These are phyloP conservation scores for Sterrhoptilus dennistouni DNA, from an alignment of 2,113 vertebrate species.

Conservation along the genomic window DNA sequence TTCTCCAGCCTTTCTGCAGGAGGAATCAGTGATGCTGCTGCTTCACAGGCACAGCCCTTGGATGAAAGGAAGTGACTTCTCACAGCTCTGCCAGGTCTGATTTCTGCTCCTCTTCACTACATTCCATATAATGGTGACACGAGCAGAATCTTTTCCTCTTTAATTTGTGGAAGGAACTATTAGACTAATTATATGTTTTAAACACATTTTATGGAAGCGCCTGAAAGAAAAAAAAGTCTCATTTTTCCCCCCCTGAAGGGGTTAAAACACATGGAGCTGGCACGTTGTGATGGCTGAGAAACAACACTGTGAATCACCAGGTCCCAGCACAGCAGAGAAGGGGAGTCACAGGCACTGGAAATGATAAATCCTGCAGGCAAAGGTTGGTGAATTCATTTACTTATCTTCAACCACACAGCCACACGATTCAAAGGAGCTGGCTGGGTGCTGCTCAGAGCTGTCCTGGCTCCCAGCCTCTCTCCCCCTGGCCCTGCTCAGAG, in stretches of 20 bases:
- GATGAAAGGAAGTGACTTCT: neutral
- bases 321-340: neutral
- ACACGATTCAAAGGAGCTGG: neutral
- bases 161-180: neutral
- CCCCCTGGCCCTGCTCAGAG: neutral
- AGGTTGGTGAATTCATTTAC: constrained; percentile 37
- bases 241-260: neutral
- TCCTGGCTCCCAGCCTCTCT: neutral
- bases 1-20: neutral
- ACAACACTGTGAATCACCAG: neutral
- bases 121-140: neutral
- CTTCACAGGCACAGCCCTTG: neutral
- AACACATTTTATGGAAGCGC: neutral
- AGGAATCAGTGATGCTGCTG: neutral
- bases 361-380: constrained; percentile 35
- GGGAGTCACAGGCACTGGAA: neutral
- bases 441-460: neutral
- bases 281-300: neutral
- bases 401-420: constrained; percentile 47
- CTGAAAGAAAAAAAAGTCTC: neutral
- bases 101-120: neutral
- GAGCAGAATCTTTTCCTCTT: neutral
- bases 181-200: neutral
- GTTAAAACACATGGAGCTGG: neutral
- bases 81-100: neutral